Base-by-base conservation (phyloP, 1,140 invertebrate species). In the Lucilia cuprina region DNA sequence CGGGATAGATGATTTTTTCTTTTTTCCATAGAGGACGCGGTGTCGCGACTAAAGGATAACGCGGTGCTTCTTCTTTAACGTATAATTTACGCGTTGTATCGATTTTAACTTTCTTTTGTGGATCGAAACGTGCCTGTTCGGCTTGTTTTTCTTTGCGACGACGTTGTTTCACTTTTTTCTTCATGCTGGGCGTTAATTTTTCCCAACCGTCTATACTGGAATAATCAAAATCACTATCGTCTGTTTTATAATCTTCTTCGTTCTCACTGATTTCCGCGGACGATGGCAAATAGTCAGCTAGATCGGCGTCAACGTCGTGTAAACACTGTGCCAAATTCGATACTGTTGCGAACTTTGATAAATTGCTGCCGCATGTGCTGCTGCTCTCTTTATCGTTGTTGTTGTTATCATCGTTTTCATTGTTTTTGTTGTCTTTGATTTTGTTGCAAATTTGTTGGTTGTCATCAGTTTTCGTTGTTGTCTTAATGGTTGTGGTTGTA, bases 21-120 rank as follows among this genome's bases (percentile, higher is more conserved):
- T 88, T 89, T 86, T 93, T 94, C 90, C 92, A 93, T 21, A 94
- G 88, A 7, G 93, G 93, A 84, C 93, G 91, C 19, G 93, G 93
- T 60, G 93, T 93, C 21, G 93, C 93, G 85, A 93, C 92, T 34
- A 94, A 87, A 2, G 92, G 92, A 86, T 91, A 92, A 4, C 91
- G 87, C 49, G 93, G 91, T 83, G 92, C 90, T 90, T 93, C 92
- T 85, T 92, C 91, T 86, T 93, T 93, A n/a, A 93, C 91, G 83
- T 90, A 91, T 74, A 88, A 91, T 49, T 91, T 91, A 84, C 87
- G 89, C 9, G 86, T 88, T 7, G 88, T 86, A 85, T 91, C 90
- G 75, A 91, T 88, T 85, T 91, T 91, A 74, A 91, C 86, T 84
- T 91, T 91, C 83, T 91, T 91, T 19, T 90, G 89, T 0, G 90